These are phyloP conservation scores for Bombyx huttoni DNA, from an alignment of 2,888 invertebrate species.

Conservation along the genomic window DNA sequence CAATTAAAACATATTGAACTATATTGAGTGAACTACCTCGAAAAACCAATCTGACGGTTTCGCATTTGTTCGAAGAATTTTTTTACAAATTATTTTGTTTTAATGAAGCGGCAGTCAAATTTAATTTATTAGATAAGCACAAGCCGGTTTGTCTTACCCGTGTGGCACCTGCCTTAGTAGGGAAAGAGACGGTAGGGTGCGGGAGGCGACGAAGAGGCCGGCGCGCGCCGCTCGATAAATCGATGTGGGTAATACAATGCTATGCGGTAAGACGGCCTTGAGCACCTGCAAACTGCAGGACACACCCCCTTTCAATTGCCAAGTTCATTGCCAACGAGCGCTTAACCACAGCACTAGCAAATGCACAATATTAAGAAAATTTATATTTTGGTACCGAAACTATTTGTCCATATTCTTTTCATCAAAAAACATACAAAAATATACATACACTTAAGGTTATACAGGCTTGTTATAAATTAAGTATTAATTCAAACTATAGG, in stretches of 20 bases:
- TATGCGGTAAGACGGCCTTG: constrained; percentile 59
- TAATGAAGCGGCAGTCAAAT: background rate
- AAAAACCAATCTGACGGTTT: background rate
- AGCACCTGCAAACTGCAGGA: constrained; percentile 58
- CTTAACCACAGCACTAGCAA: constrained; percentile 21
- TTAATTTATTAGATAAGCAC: constrained; percentile 3
- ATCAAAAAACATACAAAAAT: too few species aligned
- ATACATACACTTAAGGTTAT: too few species aligned
- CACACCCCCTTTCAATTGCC: constrained; percentile 55
- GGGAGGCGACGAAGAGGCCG: constrained; percentile 36
- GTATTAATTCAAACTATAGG: too few species aligned
- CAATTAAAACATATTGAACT: too few species aligned
- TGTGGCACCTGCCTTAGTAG: constrained; percentile 22
- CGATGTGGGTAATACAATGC: constrained; percentile 60
- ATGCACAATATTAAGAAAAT: background rate
- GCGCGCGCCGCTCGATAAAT: constrained; percentile 71
- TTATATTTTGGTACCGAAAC: too few species aligned
- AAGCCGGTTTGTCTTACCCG: constrained; percentile 7
- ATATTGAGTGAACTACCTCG: background rate
- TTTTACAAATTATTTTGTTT: background rate
- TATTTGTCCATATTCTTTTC: too few species aligned
- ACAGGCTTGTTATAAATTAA: too few species aligned
- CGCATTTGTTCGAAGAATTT: background rate
- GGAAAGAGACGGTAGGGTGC: constrained; percentile 31
- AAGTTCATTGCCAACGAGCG: constrained; percentile 63